These are phyloP conservation scores for Tringa solitaria DNA, from an alignment of 2,113 vertebrate species.

Conservation along the genomic window DNA sequence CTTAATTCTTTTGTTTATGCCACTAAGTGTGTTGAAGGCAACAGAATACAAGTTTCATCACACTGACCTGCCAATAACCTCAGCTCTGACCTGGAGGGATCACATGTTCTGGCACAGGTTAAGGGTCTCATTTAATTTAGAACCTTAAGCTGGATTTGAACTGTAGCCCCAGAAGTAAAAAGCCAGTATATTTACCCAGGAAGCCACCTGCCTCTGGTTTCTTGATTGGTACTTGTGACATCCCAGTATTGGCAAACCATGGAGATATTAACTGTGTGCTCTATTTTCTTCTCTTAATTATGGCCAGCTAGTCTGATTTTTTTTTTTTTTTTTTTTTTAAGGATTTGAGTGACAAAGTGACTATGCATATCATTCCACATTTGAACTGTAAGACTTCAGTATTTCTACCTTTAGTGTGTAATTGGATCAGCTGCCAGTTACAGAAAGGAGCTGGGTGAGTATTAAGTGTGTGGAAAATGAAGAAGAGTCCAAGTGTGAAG, in stretches of 20 bases:
- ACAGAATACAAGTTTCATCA: conserved; percentile 32
- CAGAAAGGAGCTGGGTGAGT: conserved; percentile 56
- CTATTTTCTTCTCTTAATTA: conserved; percentile 45
- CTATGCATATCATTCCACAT: conserved; percentile 47
- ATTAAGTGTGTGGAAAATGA: conserved; percentile 59
- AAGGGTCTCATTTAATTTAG: conserved; percentile 50
- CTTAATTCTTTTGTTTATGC: background rate
- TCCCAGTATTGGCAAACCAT: background rate
- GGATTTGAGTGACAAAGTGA: conserved; percentile 44
- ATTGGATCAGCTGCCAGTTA: conserved; percentile 58
- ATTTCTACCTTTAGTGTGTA: conserved; percentile 55
- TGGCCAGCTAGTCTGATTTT: background rate
- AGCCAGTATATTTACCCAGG: conserved; percentile 20
- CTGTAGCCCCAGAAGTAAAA: conserved; percentile 37
- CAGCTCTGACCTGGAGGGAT: conserved; percentile 59
- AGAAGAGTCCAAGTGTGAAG: conserved; percentile 60
- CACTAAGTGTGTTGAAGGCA: conserved; percentile 40
- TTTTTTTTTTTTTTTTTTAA: background rate
- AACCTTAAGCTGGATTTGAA: conserved; percentile 55
- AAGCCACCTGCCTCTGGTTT: conserved; percentile 17
- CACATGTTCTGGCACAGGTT: conserved; percentile 33
- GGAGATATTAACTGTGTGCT: conserved; percentile 5
- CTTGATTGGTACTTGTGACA: conserved; percentile 7
- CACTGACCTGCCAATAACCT: conserved; percentile 60
- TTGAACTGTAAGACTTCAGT: conserved; percentile 52